These are phyloP conservation scores for Acrossocheilus fasciatus DNA, from an alignment of 2,797 vertebrate species.

Conservation along the genomic window DNA sequence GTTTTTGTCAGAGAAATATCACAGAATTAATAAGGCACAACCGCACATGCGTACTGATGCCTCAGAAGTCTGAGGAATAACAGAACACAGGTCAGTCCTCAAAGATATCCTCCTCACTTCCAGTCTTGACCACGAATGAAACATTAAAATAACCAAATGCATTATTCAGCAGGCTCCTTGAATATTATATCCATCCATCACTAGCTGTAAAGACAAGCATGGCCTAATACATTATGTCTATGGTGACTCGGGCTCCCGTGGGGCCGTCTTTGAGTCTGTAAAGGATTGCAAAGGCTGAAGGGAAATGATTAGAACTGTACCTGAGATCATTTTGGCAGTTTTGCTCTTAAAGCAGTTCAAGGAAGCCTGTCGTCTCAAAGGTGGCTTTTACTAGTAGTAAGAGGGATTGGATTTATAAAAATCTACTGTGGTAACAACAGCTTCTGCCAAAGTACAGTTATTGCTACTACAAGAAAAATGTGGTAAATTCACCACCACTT, in stretches of 20 bases:
- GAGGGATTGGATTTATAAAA: slow-evolving; percentile 8
- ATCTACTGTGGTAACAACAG: slow-evolving; percentile 17
- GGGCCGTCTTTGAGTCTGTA: slow-evolving; percentile 20
- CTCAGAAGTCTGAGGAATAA: slow-evolving; percentile 34
- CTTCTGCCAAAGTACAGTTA: slow-evolving; percentile 9
- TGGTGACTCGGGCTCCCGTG: slow-evolving; percentile 56
- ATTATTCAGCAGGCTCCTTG: slow-evolving; percentile 70
- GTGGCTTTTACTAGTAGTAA: slow-evolving; percentile 11
- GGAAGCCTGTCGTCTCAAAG: slow-evolving; percentile 34
- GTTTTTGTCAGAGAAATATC: slow-evolving; percentile 19
- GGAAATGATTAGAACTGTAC: slow-evolving; percentile 51
- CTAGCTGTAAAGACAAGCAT: slow-evolving; percentile 67
- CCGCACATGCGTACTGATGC: not conserved
- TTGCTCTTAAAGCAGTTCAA: slow-evolving; percentile 35
- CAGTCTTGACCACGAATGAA: slow-evolving; percentile 70
- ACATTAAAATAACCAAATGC: slow-evolving; percentile 72
- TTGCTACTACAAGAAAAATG: slow-evolving; percentile 1
- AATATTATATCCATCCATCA: slow-evolving; percentile 77
- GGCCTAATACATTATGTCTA: slow-evolving; percentile 62
- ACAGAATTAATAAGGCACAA: slow-evolving; percentile 36
- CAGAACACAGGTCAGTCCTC: slow-evolving; percentile 40
- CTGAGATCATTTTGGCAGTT: slow-evolving; percentile 35
- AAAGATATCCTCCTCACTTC: slow-evolving; percentile 42
- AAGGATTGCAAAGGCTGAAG: slow-evolving; percentile 46
- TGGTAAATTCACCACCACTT: not conserved